Conservation (phyloP, 2,888 invertebrate species). For the Nephrotoma appendiculata region DNA sequence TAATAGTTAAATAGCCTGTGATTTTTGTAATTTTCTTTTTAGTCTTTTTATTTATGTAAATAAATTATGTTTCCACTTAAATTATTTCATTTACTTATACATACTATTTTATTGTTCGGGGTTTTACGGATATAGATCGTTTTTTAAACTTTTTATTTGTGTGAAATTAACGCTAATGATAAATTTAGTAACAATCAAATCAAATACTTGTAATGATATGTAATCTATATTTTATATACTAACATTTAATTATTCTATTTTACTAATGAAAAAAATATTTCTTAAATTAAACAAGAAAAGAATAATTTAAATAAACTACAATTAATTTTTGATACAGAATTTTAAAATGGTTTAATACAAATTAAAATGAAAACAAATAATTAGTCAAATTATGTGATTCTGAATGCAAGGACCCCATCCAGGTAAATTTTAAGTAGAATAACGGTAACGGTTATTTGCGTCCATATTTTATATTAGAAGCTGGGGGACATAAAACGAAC, state of each 20-base stretch:
- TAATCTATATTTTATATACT: neutral
- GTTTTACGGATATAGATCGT: neutral
- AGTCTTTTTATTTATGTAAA: neutral
- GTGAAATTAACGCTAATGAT: neutral
- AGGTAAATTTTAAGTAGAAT: too few species aligned
- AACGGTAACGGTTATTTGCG: too few species aligned
- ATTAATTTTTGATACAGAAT: neutral
- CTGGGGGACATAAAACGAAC: too few species aligned
- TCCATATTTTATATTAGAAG: too few species aligned
- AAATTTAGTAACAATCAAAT: neutral
- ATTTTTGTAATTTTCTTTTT: neutral
- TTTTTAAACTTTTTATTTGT: neutral
- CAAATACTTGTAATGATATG: neutral
- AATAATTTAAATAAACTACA: neutral
- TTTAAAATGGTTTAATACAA: neutral
- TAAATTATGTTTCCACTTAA: neutral
- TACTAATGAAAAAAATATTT: neutral
- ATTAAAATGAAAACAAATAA: too few species aligned
- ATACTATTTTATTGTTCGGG: neutral
- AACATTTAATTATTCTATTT: neutral
- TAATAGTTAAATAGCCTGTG: neutral
- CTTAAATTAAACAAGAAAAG: neutral
- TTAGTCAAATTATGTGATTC: too few species aligned
- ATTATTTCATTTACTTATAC: neutral
- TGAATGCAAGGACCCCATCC: too few species aligned